These are phyloP conservation scores for Liodrosophila aerea DNA, from an alignment of 2,888 invertebrate genomes.

Conservation along the genomic window DNA sequence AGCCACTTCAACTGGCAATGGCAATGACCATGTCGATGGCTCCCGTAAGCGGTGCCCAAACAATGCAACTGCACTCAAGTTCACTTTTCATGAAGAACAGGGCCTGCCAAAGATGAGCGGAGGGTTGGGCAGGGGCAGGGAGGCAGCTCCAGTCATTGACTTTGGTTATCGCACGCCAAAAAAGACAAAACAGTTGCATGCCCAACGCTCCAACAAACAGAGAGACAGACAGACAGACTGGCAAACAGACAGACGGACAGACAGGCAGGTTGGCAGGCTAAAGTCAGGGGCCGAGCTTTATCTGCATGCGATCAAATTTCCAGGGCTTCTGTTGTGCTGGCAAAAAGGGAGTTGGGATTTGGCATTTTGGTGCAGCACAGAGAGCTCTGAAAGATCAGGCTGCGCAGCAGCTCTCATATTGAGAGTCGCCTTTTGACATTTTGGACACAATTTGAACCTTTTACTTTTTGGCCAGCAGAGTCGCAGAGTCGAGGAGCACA, in stretches of 20 bases:
- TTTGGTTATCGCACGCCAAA: conserved; percentile 77
- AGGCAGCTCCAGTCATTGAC: conserved; percentile 71
- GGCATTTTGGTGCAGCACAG: not conserved
- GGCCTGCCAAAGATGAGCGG: conserved; percentile 4
- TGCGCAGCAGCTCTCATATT: conserved; percentile 63
- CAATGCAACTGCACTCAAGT: conserved; percentile 66
- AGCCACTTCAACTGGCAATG: conserved; percentile 18
- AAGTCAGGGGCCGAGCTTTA: conserved; percentile 50
- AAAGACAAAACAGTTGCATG: conserved; percentile 77
- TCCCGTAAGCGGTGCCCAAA: conserved; percentile 53
- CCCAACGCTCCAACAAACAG: conserved; percentile 33
- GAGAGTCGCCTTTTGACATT: conserved; percentile 76
- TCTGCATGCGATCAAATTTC: conserved; percentile 78
- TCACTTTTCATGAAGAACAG: conserved; percentile 70
- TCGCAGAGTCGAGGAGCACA: conserved; percentile 7
- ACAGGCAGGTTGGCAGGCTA: conserved; percentile 51
- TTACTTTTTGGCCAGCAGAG: conserved; percentile 58
- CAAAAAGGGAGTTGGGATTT: not conserved
- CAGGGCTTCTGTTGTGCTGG: conserved; percentile 67
- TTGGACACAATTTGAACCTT: conserved; percentile 78
- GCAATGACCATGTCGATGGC: conserved; percentile 57
- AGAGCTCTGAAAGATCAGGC: conserved; percentile 3
- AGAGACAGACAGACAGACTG: conserved; percentile 7
- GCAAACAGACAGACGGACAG: conserved; percentile 4
- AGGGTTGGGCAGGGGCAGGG: conserved; percentile 4